Base-by-base conservation (phyloP, 64 coral and sea anemone genomes). In the Stichodactyla mertensii region DNA sequence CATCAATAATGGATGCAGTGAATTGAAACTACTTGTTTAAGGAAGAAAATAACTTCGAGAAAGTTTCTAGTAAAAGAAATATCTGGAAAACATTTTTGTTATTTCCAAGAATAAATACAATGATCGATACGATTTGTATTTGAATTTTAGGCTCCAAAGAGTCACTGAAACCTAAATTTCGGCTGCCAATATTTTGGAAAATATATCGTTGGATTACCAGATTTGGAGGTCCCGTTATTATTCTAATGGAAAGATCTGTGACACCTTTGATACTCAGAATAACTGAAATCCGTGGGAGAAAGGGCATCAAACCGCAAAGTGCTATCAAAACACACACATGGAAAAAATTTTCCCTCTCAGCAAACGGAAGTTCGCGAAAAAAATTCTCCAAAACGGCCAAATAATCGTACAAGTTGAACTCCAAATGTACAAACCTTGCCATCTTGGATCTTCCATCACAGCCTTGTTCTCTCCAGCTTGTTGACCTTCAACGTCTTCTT, bases 401-500 rank as follows among this genome's bases (percentile, higher is more conserved):
- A 90, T 23, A 77, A 85, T 85, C 15, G 83, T 85, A 85, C 83
- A 74, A 23, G 20, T 7, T 70, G 20, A 6, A 84, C 6, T 55
- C 22, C 10, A 55, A 55, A 85, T 78, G 54, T 82, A 95, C 97
- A 90, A 90, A 99, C 97, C 97, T 99, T 99, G 93, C 97, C 97
- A 99, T 86, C 97, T 93, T 71, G 93, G 97, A 94, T 99, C 97
- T 91, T 99, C 97, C 59, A 99, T 87, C 80, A 95, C 93, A 81
- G 93, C 97, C 87, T 99, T 99, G 69, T 94, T 95, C 86, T 99
- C 93, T 26, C 80, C 93, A 87, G 87, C 77, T 86, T 94, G 93
- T 71, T 89, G 86, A 58, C 91, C 93, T 6, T 94, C 93, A 0
- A 87, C 83, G 88, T 99, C 97, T 66, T 99, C 97, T 60, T 94